Evolutionary conservation across 2,888 invertebrate species (phyloP).

Genomic region (Macrosoma leucophasiata): DNA sequence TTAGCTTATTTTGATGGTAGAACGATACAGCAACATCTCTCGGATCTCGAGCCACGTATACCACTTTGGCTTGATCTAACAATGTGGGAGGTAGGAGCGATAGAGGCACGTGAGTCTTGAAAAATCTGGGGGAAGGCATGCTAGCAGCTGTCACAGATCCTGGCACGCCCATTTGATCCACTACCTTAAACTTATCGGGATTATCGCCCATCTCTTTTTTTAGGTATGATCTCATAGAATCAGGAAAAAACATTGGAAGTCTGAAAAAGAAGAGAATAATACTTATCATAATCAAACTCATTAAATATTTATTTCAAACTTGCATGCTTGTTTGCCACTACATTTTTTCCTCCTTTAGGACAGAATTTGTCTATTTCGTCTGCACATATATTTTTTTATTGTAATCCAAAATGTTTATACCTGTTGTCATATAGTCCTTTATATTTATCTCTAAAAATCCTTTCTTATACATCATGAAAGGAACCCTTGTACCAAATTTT

Average conservation of each 20-base stretch:
- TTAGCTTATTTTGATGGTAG: constrained; percentile 84
- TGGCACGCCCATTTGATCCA: constrained; percentile 76
- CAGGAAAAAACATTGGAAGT: constrained; percentile 82
- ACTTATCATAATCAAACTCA: no score
- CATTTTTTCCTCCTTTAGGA: no score
- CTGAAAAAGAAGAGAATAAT: constrained; percentile 71
- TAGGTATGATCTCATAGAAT: constrained; percentile 78
- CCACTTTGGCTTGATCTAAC: constrained; percentile 74
- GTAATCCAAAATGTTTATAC: no score
- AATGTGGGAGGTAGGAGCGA: constrained; percentile 80
- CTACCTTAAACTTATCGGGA: constrained; percentile 65
- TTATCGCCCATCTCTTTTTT: constrained; percentile 74
- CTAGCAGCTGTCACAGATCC: constrained; percentile 71
- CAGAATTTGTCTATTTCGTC: no score
- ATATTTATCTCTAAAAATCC: no score
- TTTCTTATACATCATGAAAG: no score
- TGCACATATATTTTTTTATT: no score
- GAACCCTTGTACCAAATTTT: no score
- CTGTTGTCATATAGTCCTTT: no score
- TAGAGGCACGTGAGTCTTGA: constrained; percentile 84
- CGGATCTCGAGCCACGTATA: constrained; percentile 90
- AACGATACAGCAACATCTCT: constrained; percentile 90
- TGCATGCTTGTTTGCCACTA: no score
- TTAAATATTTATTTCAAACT: no score
- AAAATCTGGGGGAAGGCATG: constrained; percentile 48